Percentiles rank a stretch among this genome's conserved stretches.
Evolutionary conservation across 2,113 vertebrate species (phyloP).

Genomic region (Puma concolor): DNA sequence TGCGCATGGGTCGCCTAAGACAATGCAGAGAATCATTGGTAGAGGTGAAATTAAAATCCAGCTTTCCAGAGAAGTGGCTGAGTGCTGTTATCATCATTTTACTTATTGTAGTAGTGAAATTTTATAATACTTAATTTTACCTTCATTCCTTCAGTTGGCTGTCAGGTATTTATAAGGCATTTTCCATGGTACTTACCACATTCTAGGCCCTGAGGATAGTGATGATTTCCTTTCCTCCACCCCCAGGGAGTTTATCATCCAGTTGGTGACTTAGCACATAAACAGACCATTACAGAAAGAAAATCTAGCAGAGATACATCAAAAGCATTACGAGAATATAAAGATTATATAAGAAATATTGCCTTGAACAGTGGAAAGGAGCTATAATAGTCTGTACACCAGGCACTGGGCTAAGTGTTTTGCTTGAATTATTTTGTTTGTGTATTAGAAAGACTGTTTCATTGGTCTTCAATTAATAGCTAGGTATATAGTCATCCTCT

Average conservation of each 20-base stretch:
- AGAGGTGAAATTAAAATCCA: neutral
- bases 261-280: neutral
- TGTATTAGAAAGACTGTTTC: neutral
- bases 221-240: neutral
- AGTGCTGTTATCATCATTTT: neutral
- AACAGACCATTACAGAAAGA: neutral
- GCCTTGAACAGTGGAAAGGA: neutral
- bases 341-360: neutral
- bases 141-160: neutral
- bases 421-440: neutral
- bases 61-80: neutral
- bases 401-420: neutral
- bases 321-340: constrained; percentile 15
- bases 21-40: neutral
- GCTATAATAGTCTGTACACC: neutral
- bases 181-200: neutral
- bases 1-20: neutral
- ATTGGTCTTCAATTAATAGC: constrained; percentile 22
- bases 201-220: neutral
- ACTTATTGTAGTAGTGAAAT: neutral
- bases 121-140: neutral
- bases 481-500: neutral
- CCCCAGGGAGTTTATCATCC: neutral
- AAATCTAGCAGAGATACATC: neutral
- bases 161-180: neutral